Evolutionary conservation across 2,113 vertebrate genomes (phyloP), one percentile per base, ranked within the genome.

Genomic region (Haliaeetus leucogaster): DNA sequence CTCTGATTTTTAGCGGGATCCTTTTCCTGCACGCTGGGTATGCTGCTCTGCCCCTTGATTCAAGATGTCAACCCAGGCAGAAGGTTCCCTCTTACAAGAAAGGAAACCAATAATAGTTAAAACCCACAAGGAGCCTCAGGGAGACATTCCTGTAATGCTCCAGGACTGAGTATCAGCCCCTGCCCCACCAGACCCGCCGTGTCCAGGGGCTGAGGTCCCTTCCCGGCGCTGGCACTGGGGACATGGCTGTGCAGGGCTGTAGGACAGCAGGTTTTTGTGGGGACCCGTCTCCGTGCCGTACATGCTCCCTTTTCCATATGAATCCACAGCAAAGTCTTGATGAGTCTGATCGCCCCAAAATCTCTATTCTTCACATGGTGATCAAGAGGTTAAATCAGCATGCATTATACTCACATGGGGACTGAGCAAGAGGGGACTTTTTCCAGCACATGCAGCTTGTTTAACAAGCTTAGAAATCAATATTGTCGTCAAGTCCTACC

Each of bases 381-480:
- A 10, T 7, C 5, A 4, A 53, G 88, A 26, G 47, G 56, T 82
- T 50, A 38, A 82, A 34, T 9, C 29, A 29, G 66, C 29, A 13
- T 15, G 1, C 0, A 0, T 11, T 1, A 0, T 8, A 4, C 40
- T 52, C 52, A 2, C 32, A 0, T 0, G 42, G 90, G 82, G 65
- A 67, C 26, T 0, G 32, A 71, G 76, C 7, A 0, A 20, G 77
- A 34, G n/a, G 67, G 73, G 74, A 9, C 42, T 61, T 74, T 63
- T 20, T 14, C 27, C 87, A 84, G 90, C 10, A 12, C 25, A 18
- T 2, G 1, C 15, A 9, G 11, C 66, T 34, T 86, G 86, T 86
- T 92, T 3, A n/a, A 86, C 80, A 68, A 86, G 53, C 86, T 29
- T 18, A 1, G 6, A 76, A 83, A 68, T 89, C n/a, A 3, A 68